These are phyloP conservation scores for Halcyon leucocephala DNA, from an alignment of 2,797 vertebrate genomes.

Conservation along the genomic window DNA sequence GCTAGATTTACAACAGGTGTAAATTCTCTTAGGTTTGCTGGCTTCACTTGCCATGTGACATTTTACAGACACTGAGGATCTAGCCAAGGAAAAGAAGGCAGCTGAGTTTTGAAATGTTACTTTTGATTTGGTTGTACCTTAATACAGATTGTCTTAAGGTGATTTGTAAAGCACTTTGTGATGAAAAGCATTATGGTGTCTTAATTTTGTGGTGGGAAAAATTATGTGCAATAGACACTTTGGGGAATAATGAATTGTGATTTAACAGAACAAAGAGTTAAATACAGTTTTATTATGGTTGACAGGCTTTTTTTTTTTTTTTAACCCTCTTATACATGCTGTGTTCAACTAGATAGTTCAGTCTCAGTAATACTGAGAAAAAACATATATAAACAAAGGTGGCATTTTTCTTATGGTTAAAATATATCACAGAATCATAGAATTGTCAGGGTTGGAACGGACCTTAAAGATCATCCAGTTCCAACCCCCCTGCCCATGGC, in stretches of 20 bases:
- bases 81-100: neutral
- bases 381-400: neutral
- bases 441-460: no score
- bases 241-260: neutral
- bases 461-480: no score
- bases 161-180: conserved; percentile 67
- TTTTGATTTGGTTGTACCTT: neutral
- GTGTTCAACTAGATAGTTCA: neutral
- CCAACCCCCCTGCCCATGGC: no score
- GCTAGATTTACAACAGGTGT: neutral
- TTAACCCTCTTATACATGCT: neutral
- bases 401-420: neutral
- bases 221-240: neutral
- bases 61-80: neutral
- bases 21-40: neutral
- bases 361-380: neutral
- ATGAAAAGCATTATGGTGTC: neutral
- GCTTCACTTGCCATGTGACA: neutral
- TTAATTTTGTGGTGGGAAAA: neutral
- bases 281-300: neutral
- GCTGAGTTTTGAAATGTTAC: neutral
- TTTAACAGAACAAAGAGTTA: neutral
- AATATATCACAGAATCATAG: neutral
- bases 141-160: neutral
- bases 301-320: neutral